Evolutionary conservation across 1,140 invertebrate species (phyloP).

Genomic region (Papilio aristodemus): DNA sequence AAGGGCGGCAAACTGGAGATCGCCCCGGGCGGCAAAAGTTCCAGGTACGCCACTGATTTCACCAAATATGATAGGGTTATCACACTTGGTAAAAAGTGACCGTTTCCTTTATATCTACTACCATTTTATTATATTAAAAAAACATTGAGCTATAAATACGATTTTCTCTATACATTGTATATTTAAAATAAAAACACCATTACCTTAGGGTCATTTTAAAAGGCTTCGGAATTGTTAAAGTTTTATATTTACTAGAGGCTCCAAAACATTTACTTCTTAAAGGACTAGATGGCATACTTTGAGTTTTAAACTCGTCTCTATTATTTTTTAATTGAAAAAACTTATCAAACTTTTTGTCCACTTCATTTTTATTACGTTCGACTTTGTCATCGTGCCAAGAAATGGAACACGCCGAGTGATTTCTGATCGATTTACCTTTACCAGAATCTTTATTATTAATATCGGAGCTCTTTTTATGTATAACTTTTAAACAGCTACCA

Average conservation of each 20-base stretch:
- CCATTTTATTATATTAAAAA: too few relatives aligned
- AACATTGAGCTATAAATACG: not conserved
- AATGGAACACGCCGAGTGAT: constrained; percentile 74
- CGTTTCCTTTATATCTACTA: too few relatives aligned
- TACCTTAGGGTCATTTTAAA: constrained; percentile 86
- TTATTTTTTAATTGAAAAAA: constrained; percentile 57
- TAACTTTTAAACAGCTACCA: constrained; percentile 43
- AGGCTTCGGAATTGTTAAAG: constrained; percentile 83
- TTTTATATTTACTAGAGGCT: constrained; percentile 61
- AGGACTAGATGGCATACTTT: constrained; percentile 82
- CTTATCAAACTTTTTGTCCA: constrained; percentile 67
- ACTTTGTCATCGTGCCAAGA: constrained; percentile 73
- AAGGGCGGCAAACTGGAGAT: too few relatives aligned
- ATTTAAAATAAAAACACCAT: constrained; percentile 32
- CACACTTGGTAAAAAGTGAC: too few relatives aligned
- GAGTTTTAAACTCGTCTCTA: constrained; percentile 64
- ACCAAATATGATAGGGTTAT: too few relatives aligned
- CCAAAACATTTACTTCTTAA: constrained; percentile 58
- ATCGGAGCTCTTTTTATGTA: constrained; percentile 1
- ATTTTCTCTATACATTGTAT: not conserved
- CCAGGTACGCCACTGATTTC: too few relatives aligned
- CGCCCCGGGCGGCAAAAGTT: too few relatives aligned
- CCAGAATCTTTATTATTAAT: constrained; percentile 40
- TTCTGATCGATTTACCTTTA: constrained; percentile 57
- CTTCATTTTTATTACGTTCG: constrained; percentile 51